Percentiles rank a stretch among this genome's conserved stretches.
Conservation (phyloP, 2,113 vertebrate species). For the Zosterops pallidus region DNA sequence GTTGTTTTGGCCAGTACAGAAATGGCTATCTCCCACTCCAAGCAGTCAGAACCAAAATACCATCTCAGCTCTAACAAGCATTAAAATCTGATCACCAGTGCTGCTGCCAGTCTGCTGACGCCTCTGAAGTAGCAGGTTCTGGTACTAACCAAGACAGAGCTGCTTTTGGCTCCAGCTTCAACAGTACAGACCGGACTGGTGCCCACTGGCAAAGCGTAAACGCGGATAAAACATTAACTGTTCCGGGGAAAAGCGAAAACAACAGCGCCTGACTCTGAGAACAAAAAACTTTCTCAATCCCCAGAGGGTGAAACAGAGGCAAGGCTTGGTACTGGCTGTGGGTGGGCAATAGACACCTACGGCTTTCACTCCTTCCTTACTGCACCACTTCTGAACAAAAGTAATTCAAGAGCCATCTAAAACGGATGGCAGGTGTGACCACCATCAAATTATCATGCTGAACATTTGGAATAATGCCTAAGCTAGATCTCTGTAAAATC, state of each 20-base stretch:
- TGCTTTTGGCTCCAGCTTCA: background rate
- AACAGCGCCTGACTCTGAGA: background rate
- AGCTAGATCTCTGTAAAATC: slow-evolving; percentile 50
- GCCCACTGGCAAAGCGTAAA: background rate
- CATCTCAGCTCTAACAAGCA: background rate
- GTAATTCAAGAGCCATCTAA: background rate
- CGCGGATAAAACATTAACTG: background rate
- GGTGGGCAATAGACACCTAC: background rate
- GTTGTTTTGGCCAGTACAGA: background rate
- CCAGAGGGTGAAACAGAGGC: background rate
- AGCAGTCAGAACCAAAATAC: slow-evolving; percentile 11
- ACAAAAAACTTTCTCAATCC: background rate
- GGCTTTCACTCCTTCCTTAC: background rate
- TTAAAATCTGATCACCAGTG: background rate
- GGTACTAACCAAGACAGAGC: background rate
- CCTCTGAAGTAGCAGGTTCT: background rate
- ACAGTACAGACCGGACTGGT: background rate
- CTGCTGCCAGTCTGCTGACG: background rate
- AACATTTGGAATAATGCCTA: slow-evolving; percentile 37
- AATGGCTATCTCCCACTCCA: background rate
- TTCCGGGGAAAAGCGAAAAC: background rate
- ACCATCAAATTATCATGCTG: background rate
- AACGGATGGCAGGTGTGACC: background rate
- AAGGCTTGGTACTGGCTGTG: background rate
- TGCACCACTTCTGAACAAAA: background rate